Base-by-base conservation (phyloP, 2,888 invertebrate species). In the Orthosia gothica region DNA sequence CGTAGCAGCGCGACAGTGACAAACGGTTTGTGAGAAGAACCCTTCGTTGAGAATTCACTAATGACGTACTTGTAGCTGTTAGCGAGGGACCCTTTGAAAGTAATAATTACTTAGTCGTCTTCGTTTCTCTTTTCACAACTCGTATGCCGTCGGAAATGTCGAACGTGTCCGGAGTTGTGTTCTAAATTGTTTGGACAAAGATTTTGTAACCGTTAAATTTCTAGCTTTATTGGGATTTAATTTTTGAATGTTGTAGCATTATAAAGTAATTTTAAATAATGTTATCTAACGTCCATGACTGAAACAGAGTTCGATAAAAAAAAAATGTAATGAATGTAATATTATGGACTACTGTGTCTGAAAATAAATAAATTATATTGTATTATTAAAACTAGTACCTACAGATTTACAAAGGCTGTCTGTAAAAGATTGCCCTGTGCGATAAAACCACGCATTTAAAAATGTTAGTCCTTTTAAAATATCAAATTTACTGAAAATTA, bases 21-120 rank as follows among this genome's bases (percentile, higher is more conserved):
- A 84, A 82, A 87, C 79, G 76, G 63, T 71, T 69, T 67, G 66
- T 62, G 58, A 70, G 73, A 67, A 72, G 67, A 18, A 58, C 49
- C 68, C 71, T 71, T 64, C 74, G 76, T 74, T 16, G 64, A 79
- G 70, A 65, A 82, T 80, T 76, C 80, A 74, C 80, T 85, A 85
- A 84, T 84, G 84, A 84, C 47, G 83, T 80, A 70, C 77, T 77
- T 71, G 73, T 73, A 76, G 59, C 70, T 66, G 82, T 79, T 74
- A 72, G 68, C 81, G 74, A 45, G 40, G 63, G 70, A 23, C 68
- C 52, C 55, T 70, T 70, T 70, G 62, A 66, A 79, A 76, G 76
- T 84, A 82, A 67, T 82, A 82, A 85, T 85, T 84, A 83, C 74
- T 82, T 80, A 69, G 66, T 61, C 68, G 71, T 59, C 59, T 79